Evolutionary conservation across 2,113 vertebrate species (phyloP), one percentile per base, ranked within the genome.

Genomic region (Lota lota): DNA sequence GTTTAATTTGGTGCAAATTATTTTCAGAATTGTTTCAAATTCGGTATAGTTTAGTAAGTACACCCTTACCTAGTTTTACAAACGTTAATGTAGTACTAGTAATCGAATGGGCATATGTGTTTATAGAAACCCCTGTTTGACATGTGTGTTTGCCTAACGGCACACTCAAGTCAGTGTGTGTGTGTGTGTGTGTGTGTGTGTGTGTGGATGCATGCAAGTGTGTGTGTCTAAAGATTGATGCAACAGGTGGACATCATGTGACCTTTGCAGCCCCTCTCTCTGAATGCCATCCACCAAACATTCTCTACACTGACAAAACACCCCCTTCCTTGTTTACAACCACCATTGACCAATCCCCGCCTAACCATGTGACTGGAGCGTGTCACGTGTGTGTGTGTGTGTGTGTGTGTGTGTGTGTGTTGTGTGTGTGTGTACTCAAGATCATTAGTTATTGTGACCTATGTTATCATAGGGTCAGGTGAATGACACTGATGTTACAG

Each of bases 221-320:
- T 22, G 28, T 11, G n/a, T 12, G 20, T 73, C 67, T 62, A 69
- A 66, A 33, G 21, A 71, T 64, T 73, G 64, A 77, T 80, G 51
- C 71, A 72, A 76, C 79, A 78, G 80, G 74, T 81, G 69, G 28
- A 24, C 17, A 79, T 61, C 79, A 73, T 78, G 72, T 79, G 81
- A 83, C 86, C 68, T 73, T 33, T 57, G 66, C 36, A 50, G 8
- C 22, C n/a, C 19, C 20, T 60, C 21, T 22, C 61, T 33, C 21
- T 65, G 40, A 14, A 11, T 33, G 28, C 28, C 28, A 76, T 79
- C 80, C 50, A 73, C 5, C 33, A 64, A 63, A 64, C 68, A 24
- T 65, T 14, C 70, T 62, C 67, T 75, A 20, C 47, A 7, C 64
- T 40, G 71, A 74, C 77, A 17, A 33, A 24, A 36, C 33, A 19